Percentiles rank a stretch among this genome's conserved stretches.
phyloP scores from a whole-genome alignment of 2,888 invertebrate genomes.

The Eumacrocentrus americanus region DNA sequence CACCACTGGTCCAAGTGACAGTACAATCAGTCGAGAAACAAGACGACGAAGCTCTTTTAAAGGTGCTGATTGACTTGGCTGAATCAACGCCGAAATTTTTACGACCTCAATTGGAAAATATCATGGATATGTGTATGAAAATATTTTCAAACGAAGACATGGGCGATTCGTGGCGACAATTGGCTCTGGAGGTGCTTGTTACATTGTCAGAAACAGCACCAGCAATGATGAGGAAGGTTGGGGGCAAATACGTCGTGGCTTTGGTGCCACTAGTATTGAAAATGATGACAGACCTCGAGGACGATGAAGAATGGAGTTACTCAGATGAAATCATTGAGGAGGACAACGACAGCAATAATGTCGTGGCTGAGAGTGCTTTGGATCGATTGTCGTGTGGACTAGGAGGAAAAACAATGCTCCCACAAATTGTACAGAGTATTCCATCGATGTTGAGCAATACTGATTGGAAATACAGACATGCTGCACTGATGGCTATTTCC shows the following conservation, averaged over 20 bases:
- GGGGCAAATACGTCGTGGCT: constrained; percentile 79
- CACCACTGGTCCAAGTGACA: constrained; percentile 77
- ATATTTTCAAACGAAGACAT: constrained; percentile 66
- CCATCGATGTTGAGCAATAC: constrained; percentile 84
- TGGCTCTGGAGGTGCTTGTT: constrained; percentile 87
- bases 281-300: constrained; percentile 95
- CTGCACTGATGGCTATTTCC: constrained; percentile 98
- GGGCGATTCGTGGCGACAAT: constrained; percentile 84
- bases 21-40: constrained; percentile 82
- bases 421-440: constrained; percentile 83
- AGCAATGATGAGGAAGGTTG: constrained; percentile 94
- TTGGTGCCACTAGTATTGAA: constrained; percentile 85
- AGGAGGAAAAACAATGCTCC: constrained; percentile 91
- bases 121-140: constrained; percentile 90
- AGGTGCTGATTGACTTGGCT: constrained; percentile 92
- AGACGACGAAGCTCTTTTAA: constrained; percentile 89
- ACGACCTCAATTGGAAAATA: constrained; percentile 81
- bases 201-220: constrained; percentile 92
- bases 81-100: constrained; percentile 93
- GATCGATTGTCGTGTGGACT: constrained; percentile 97
- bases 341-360: constrained; percentile 92
- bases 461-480: constrained; percentile 90
- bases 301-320: constrained; percentile 87
- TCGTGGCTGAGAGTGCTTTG: constrained; percentile 94
- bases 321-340: constrained; percentile 89